A percentile compares a stretch with the other conserved stretches of the same genome.
Conservation (phyloP, 2,113 vertebrate species). For the Piprites chloris region DNA sequence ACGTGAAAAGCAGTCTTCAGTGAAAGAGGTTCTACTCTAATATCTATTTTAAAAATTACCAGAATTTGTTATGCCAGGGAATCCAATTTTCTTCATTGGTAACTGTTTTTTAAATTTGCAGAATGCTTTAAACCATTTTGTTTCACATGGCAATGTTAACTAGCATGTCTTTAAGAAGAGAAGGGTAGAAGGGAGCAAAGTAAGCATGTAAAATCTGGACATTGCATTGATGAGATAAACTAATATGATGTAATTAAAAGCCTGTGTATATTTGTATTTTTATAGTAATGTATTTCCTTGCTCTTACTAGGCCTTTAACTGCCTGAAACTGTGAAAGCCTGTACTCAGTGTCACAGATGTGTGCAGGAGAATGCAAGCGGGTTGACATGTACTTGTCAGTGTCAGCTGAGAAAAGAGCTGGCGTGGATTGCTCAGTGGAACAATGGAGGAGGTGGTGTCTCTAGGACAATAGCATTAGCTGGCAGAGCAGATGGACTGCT, state of each 20-base stretch:
- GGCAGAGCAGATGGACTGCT: slow-evolving; percentile 59
- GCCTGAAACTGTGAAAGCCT: slow-evolving; percentile 28
- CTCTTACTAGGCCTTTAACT: not conserved
- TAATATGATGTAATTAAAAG: not conserved
- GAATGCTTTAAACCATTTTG: not conserved
- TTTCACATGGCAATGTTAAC: not conserved
- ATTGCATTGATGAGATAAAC: not conserved
- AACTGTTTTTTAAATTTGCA: slow-evolving; percentile 1
- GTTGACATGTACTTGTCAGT: slow-evolving; percentile 58
- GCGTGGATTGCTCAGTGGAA: slow-evolving; percentile 3
- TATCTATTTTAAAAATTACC: slow-evolving; percentile 32
- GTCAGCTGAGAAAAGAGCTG: slow-evolving; percentile 51
- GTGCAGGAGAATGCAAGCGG: not conserved
- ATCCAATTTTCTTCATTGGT: slow-evolving; percentile 16
- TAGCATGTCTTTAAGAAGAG: not conserved
- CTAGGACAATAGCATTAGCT: slow-evolving; percentile 46
- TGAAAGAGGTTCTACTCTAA: slow-evolving; percentile 34
- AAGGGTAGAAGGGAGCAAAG: not conserved
- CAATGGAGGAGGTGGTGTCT: slow-evolving; percentile 62
- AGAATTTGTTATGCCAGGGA: not conserved
- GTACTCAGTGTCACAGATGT: slow-evolving; percentile 42
- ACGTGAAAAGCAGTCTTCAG: slow-evolving; percentile 12
- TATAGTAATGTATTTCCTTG: not conserved
- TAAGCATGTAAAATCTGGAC: not conserved
- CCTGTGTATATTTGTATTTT: not conserved